Evolutionary conservation across 2,113 vertebrate genomes (phyloP), one percentile per base, ranked within the genome.

Genomic region (Aramus guarauna): DNA sequence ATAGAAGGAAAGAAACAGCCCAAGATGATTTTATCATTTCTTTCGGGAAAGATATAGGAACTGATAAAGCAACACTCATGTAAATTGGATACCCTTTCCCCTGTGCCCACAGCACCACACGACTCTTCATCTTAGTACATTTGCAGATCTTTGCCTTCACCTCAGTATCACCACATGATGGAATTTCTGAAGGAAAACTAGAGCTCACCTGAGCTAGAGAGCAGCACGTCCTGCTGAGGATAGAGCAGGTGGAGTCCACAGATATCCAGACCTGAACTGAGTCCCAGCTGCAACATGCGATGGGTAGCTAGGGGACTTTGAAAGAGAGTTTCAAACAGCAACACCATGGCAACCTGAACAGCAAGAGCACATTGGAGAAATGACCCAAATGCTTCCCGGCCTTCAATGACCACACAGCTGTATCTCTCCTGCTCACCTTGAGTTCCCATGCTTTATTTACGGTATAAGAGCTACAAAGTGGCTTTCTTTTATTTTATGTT

Each of bases 201-300:
- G 83, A 43, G 47, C 92, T 87, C 97, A 98, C 98, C 98, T 96
- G 95, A 90, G 67, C 88, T 94, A 6, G 95, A 92, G 37, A 81
- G 95, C 92, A 98, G 96, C 77, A 97, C 15, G 5, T 85, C 27
- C 34, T 77, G 81, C 8, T 91, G 63, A 9, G 98, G 97, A 55
- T 98, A 98, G 63, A 98, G 98, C 62, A 98, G 96, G 74, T 94
- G 93, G 48, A 98, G 95, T 36, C 98, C 98, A 67, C 98, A 98
- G 32, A 98, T 81, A 64, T 98, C 98, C 56, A 98, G 95, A 17
- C 97, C 97, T 20, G 91, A 95, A 29, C 90, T 6, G 2, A 96
- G 93, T 12, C 98, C 71, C 93, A 97, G 94, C 92, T 98, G 98
- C 80, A 98, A 84, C 16, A 90, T 64, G 80, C 96, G 97, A 85